Evolutionary conservation across 2,113 vertebrate species (phyloP), one percentile per base, ranked within the genome.

Genomic region (Erinaceus europaeus): DNA sequence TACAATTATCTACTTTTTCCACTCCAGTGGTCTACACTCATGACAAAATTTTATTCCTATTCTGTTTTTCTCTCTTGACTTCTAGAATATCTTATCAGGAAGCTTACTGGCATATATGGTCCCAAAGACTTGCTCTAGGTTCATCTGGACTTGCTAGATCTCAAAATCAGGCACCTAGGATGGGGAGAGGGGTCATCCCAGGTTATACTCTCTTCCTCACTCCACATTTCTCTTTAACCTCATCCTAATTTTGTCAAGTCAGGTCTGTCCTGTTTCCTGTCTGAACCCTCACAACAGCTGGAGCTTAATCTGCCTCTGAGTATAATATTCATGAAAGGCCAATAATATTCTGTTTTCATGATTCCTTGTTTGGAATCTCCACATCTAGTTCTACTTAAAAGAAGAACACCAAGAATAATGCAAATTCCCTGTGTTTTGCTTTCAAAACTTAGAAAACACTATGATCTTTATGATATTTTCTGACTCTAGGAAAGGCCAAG

Each of bases 281-380:
- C 62, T 53, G 18, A 74, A 67, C 6, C 0, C 2, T 10, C 38
- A 50, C 1, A 8, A 40, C 1, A 8, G 25, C 4, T 2, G 21
- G 57, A 14, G 29, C 3, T n/a, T 32, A 46, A 78, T 20, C 44
- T 82, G 25, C 5, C 20, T 68, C 57, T 50, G 38, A 57, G 23
- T 10, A 10, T 14, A 18, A 0, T 18, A 25, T 5, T 12, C 50
- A 46, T 2, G 23, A 89, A n/a, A 77, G 57, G n/a, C 29, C 32
- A 32, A 12, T 71, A 44, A 5, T 59, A 69, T 71, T 64, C 46
- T 42, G 13, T 29, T 40, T 44, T 25, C 25, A 3, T 46, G 27
- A 27, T 38, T 61, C 52, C 83, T 46, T 53, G 79, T 44, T 86
- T 76, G 13, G 73, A 92, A 46, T 23, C 15, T 81, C 32, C 73